A percentile compares a stretch with the other conserved stretches of the same genome.
Evolutionary conservation across 1,140 invertebrate species (phyloP).

Genomic region (Brachionus rubens): DNA sequence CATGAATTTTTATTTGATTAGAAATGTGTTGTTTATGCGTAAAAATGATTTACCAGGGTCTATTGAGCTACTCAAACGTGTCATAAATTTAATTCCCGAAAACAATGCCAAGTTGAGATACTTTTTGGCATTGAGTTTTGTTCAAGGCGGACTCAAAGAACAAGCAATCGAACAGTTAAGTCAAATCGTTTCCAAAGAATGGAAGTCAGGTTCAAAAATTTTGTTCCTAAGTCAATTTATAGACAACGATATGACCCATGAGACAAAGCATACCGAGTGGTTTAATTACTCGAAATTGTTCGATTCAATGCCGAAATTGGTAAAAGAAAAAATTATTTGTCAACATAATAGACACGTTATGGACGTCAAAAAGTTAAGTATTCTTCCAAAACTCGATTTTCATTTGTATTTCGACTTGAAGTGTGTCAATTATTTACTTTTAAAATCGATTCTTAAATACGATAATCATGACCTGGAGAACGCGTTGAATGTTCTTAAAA

Average conservation of each 20-base stretch:
- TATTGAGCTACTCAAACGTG: not conserved
- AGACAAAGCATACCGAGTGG: not conserved
- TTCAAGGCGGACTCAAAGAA: not conserved
- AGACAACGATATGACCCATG: not conserved
- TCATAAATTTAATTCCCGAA: not conserved
- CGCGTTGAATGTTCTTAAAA: not conserved
- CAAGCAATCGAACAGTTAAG: conserved; percentile 2
- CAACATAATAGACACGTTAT: conserved; percentile 23
- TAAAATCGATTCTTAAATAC: conserved; percentile 34
- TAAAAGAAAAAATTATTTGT: conserved; percentile 4
- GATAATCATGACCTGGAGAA: not conserved
- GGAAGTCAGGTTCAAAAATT: not conserved
- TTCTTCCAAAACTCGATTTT: not conserved
- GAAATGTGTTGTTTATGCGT: conserved; percentile 1
- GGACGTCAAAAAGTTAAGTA: not conserved
- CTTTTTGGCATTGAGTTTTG: not conserved
- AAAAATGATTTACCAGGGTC: not conserved
- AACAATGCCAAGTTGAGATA: not conserved
- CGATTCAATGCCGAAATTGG: conserved; percentile 27
- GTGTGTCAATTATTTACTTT: conserved; percentile 15
- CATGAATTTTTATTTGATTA: conserved; percentile 23
- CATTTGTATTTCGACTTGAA: conserved; percentile 34
- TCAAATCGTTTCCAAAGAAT: conserved; percentile 12
- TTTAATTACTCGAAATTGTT: not conserved
- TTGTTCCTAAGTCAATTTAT: conserved; percentile 5